A percentile compares a stretch with the other conserved stretches of the same genome.
Conservation (phyloP, 2,888 invertebrate species). For the Galeruca laticollis region DNA sequence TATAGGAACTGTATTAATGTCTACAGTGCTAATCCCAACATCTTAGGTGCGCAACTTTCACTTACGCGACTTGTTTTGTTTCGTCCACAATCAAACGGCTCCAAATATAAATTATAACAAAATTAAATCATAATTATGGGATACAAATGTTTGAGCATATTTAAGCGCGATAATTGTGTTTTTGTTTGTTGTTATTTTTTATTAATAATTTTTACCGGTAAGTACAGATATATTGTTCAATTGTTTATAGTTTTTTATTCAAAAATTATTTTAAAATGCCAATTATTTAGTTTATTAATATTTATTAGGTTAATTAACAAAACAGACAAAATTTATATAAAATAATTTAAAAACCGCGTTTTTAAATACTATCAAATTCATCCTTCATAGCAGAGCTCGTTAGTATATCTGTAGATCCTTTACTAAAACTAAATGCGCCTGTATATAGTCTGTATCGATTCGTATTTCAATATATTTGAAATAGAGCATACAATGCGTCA, state of each 20-base stretch:
- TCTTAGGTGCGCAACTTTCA: constrained; percentile 24
- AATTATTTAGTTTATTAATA: no score
- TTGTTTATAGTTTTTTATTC: background rate
- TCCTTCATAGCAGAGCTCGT: no score
- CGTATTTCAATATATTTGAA: no score
- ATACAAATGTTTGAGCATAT: constrained; percentile 36
- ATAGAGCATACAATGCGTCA: no score
- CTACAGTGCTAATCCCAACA: constrained; percentile 22
- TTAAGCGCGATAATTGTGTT: constrained; percentile 48
- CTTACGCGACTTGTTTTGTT: constrained; percentile 21
- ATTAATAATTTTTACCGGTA: constrained; percentile 52
- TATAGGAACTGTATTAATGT: constrained; percentile 18
- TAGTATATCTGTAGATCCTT: no score
- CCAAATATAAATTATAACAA: background rate
- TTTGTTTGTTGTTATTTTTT: constrained; percentile 53
- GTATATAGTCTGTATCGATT: no score
- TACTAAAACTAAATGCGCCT: no score
- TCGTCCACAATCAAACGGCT: background rate
- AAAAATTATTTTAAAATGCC: no score
- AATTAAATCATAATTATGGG: constrained; percentile 9
- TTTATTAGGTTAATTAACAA: no score
- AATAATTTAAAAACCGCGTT: no score
- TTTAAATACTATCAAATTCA: no score
- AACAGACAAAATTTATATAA: no score
- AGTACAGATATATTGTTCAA: constrained; percentile 38